Conservation (phyloP, 2,888 invertebrate genomes). For the Thera obeliscata region DNA sequence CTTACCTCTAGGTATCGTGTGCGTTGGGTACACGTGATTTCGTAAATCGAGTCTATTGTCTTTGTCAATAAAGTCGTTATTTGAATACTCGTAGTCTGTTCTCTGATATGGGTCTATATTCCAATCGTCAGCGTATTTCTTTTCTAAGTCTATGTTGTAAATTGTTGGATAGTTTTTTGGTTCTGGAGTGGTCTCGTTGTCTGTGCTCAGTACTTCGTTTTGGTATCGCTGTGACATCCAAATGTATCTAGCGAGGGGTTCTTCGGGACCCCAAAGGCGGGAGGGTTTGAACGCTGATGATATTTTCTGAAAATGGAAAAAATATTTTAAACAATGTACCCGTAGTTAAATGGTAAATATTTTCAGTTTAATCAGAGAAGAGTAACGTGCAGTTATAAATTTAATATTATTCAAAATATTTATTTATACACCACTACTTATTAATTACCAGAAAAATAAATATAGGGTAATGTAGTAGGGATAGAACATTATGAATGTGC, state of each 20-base stretch:
- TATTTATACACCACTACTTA: no score
- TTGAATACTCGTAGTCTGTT: constrained; percentile 53
- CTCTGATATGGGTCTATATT: constrained; percentile 58
- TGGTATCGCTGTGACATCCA: constrained; percentile 78
- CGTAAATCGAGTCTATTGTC: constrained; percentile 29
- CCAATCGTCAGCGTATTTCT: constrained; percentile 62
- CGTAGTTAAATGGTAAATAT: neutral
- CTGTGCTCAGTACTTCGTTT: constrained; percentile 63
- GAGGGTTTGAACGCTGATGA: constrained; percentile 74
- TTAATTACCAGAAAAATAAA: no score
- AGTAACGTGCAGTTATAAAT: no score
- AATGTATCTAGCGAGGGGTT: constrained; percentile 75
- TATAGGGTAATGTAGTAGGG: no score
- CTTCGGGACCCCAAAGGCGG: constrained; percentile 78
- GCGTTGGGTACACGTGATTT: constrained; percentile 52
- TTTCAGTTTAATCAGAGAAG: neutral
- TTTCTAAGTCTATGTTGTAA: constrained; percentile 60
- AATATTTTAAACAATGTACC: neutral
- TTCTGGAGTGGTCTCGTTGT: constrained; percentile 61
- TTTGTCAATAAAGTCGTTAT: constrained; percentile 48
- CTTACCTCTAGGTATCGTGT: constrained; percentile 62
- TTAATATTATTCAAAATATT: no score
- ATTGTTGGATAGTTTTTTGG: constrained; percentile 64
- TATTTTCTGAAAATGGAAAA: constrained; percentile 65
- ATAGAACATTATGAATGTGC: no score